Conservation (phyloP, 2,113 vertebrate species). For the Plotosus lineatus region DNA sequence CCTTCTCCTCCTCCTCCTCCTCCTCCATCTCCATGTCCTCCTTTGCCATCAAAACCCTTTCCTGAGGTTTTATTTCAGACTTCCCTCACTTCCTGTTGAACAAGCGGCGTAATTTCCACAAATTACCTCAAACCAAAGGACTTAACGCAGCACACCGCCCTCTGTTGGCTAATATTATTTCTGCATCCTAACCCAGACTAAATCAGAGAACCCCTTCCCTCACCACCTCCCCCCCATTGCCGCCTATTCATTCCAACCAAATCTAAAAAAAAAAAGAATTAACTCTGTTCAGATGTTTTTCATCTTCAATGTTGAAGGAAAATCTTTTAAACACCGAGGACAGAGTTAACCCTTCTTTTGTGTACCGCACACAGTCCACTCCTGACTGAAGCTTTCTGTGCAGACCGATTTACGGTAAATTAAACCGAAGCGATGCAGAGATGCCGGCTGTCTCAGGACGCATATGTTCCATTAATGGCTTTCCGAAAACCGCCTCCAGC, state of each 20-base stretch:
- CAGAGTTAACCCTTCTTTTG: conserved; percentile 2
- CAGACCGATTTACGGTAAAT: background rate
- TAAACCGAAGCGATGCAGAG: background rate
- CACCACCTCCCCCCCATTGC: background rate
- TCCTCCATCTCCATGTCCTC: no score
- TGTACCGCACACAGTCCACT: background rate
- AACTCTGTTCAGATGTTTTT: conserved; percentile 45
- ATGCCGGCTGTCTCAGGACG: conserved; percentile 4
- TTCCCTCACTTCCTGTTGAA: conserved; percentile 53
- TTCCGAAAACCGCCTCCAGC: conserved; percentile 8
- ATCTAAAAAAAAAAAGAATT: conserved; percentile 2
- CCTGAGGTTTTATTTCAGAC: conserved; percentile 54
- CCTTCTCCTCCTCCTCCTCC: background rate
- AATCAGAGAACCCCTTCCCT: background rate
- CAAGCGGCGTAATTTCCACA: conserved; percentile 7
- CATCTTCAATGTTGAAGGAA: background rate
- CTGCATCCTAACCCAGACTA: conserved; percentile 1
- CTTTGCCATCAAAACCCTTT: conserved; percentile 34
- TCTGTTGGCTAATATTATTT: conserved; percentile 20
- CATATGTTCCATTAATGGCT: conserved; percentile 5
- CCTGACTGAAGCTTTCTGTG: background rate
- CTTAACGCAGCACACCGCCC: conserved; percentile 21
- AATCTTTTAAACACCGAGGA: conserved; percentile 6
- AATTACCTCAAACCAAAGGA: conserved; percentile 15
- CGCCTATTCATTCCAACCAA: no score